Conservation (phyloP, 2,888 invertebrate species). For the Stramonita haemastoma region DNA sequence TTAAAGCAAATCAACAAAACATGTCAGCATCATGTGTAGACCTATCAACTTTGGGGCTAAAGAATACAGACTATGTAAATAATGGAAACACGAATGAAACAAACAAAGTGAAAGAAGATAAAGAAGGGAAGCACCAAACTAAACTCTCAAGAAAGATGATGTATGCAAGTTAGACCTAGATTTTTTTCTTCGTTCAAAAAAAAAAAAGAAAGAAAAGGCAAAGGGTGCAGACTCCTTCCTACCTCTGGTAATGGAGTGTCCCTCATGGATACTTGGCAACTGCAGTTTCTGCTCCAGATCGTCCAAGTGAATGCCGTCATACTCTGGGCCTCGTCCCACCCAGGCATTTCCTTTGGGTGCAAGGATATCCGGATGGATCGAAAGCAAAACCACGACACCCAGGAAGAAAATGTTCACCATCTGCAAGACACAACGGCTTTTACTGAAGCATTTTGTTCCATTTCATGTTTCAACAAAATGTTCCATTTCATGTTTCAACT, state of each 20-base stretch:
- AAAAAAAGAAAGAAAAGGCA: background rate
- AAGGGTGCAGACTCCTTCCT: background rate
- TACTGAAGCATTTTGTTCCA: background rate
- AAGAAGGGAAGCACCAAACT: too few relatives aligned
- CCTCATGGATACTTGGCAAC: background rate
- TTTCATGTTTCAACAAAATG: background rate
- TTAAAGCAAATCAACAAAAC: too few relatives aligned
- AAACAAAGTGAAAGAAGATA: too few relatives aligned
- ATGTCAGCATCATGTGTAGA: too few relatives aligned
- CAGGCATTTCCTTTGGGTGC: constrained; percentile 47
- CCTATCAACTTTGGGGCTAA: too few relatives aligned
- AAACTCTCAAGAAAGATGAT: too few relatives aligned
- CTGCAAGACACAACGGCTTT: constrained; percentile 49
- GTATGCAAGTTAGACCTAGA: background rate
- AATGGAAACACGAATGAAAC: too few relatives aligned
- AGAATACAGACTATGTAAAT: too few relatives aligned
- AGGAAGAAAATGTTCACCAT: constrained; percentile 60
- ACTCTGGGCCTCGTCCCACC: constrained; percentile 43
- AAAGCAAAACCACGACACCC: constrained; percentile 61
- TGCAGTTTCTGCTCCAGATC: constrained; percentile 21
- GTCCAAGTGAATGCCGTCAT: constrained; percentile 56
- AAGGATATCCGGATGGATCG: constrained; percentile 66
- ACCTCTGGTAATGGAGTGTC: constrained; percentile 1
- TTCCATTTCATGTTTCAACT: background rate
- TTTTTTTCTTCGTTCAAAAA: background rate